These are phyloP conservation scores for Tetheella fluctuosa DNA, from an alignment of 2,888 invertebrate species.

Conservation along the genomic window DNA sequence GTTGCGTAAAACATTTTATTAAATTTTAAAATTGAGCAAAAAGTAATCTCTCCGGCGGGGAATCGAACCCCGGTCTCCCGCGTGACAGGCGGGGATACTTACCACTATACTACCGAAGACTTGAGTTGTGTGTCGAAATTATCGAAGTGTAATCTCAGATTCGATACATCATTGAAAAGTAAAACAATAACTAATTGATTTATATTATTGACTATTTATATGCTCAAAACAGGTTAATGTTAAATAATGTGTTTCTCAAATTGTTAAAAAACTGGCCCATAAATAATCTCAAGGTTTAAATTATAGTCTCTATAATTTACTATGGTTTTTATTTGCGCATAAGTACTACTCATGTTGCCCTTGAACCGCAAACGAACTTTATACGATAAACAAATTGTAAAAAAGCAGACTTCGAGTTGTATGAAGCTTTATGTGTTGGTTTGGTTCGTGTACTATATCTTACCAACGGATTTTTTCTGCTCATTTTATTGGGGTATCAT, in stretches of 20 bases:
- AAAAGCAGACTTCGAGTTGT: background rate
- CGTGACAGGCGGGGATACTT: conserved; percentile 82
- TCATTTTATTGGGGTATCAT: background rate
- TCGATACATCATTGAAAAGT: too few species aligned
- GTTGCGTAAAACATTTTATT: too few species aligned
- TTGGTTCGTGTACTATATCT: background rate
- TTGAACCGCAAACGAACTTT: conserved; percentile 13
- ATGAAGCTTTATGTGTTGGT: background rate
- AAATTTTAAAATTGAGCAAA: background rate
- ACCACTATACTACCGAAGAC: conserved; percentile 82
- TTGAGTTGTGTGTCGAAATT: conserved; percentile 14
- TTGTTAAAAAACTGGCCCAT: background rate
- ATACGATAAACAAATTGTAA: conserved; percentile 10
- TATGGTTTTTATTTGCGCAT: conserved; percentile 1
- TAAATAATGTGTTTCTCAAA: background rate
- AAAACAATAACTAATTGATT: too few species aligned
- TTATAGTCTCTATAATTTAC: background rate
- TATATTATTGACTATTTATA: too few species aligned
- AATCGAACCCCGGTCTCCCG: conserved; percentile 83
- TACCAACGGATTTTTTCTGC: background rate
- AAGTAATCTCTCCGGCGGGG: conserved; percentile 68
- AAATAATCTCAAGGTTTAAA: background rate
- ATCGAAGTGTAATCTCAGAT: background rate
- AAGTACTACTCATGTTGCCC: conserved; percentile 1
- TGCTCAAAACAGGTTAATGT: too few species aligned